These are phyloP conservation scores for Chironomus tentans DNA, from an alignment of 2,888 invertebrate species.

Conservation along the genomic window DNA sequence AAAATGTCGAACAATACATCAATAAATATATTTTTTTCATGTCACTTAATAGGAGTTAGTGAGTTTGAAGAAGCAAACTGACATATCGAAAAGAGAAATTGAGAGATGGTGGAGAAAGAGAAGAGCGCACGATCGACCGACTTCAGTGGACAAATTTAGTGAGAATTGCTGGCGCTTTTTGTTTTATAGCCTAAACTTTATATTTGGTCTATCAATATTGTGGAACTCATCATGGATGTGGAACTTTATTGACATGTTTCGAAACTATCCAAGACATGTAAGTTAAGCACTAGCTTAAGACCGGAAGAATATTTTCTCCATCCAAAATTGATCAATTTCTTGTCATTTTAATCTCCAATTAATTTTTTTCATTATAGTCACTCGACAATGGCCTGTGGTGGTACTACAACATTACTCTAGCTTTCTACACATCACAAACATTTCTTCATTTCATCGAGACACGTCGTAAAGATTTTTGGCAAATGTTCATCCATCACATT, in stretches of 20 bases:
- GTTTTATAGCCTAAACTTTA: constrained; percentile 74
- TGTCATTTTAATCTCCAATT: too few relatives aligned
- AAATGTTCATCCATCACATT: constrained; percentile 97
- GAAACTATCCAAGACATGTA: constrained; percentile 67
- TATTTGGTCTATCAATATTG: constrained; percentile 67
- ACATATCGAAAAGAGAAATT: constrained; percentile 75
- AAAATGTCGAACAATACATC: neutral
- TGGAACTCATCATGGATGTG: constrained; percentile 93
- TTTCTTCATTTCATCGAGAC: constrained; percentile 91
- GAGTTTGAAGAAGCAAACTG: constrained; percentile 62
- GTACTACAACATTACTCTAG: constrained; percentile 92
- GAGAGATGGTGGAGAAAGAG: constrained; percentile 85
- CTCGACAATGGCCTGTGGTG: constrained; percentile 80
- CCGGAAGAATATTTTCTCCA: too few relatives aligned
- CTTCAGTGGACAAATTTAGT: constrained; percentile 81
- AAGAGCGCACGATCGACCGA: constrained; percentile 76
- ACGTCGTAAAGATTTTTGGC: constrained; percentile 90
- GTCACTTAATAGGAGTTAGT: constrained; percentile 27
- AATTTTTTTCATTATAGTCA: constrained; percentile 47
- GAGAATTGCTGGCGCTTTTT: constrained; percentile 85
- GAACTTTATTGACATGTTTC: constrained; percentile 81
- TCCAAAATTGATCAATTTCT: too few relatives aligned
- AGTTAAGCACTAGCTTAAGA: too few relatives aligned
- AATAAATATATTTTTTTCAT: neutral
- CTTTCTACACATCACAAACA: constrained; percentile 91